Conservation (phyloP, 2,888 invertebrate genomes). For the Erynnis tages region DNA sequence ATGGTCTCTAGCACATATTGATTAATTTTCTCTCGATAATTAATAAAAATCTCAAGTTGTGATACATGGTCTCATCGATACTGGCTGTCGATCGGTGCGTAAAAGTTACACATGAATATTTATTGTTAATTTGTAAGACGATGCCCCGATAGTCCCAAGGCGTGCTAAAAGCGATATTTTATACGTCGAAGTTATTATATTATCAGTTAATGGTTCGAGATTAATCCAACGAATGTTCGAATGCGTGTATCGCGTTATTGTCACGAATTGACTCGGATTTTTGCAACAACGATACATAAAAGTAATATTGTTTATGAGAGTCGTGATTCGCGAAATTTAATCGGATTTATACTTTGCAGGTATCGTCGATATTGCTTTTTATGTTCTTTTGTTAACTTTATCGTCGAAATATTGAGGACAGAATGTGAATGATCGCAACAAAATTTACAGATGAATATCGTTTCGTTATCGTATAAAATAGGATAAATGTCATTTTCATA, state of each 20-base stretch:
- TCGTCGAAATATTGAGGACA: not conserved
- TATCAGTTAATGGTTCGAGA: constrained; percentile 55
- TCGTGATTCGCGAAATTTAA: constrained; percentile 43
- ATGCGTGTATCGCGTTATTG: constrained; percentile 48
- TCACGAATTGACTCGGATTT: constrained; percentile 29
- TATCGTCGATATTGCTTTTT: constrained; percentile 10
- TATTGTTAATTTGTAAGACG: constrained; percentile 76
- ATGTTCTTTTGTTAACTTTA: not conserved
- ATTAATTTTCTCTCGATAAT: constrained; percentile 14
- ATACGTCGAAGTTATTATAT: constrained; percentile 64
- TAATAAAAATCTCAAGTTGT: constrained; percentile 19
- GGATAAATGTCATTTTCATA: too few relatives aligned
- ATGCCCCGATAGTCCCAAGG: constrained; percentile 64
- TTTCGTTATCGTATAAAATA: not conserved
- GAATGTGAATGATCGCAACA: constrained; percentile 6
- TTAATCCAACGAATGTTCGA: constrained; percentile 47
- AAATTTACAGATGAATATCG: not conserved
- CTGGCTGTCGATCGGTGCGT: constrained; percentile 9
- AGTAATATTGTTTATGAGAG: constrained; percentile 45
- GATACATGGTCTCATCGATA: constrained; percentile 9
- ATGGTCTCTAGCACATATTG: too few relatives aligned
- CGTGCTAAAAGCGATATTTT: constrained; percentile 62
- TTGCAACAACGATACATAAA: constrained; percentile 11
- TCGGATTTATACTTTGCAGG: constrained; percentile 16
- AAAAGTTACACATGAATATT: constrained; percentile 62